phyloP scores from a whole-genome alignment of 1,140 invertebrate species.

The Pararge aegeria region DNA sequence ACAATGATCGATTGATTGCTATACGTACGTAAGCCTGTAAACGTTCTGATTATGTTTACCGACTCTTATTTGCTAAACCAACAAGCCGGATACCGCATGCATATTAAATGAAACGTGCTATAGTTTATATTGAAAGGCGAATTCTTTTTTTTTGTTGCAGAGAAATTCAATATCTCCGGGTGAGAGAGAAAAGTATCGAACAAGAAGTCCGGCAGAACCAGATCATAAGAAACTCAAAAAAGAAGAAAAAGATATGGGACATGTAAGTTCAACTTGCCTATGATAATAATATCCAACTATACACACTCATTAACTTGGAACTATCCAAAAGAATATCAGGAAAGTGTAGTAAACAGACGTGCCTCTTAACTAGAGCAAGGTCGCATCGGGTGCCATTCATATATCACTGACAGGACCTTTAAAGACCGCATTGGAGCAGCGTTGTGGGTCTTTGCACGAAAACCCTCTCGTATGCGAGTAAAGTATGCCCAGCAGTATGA shows the following conservation, averaged over 20 bases:
- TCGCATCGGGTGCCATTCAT: too few relatives aligned
- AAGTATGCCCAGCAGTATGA: too few relatives aligned
- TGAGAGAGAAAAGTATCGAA: conserved; percentile 91
- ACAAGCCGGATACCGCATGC: conserved; percentile 22
- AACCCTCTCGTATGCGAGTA: too few relatives aligned
- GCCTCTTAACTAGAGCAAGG: too few relatives aligned
- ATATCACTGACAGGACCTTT: too few relatives aligned
- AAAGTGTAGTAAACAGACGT: too few relatives aligned
- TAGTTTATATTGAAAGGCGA: conserved; percentile 40
- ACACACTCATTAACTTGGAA: too few relatives aligned
- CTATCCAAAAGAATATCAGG: too few relatives aligned
- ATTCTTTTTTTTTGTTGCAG: conserved; percentile 83
- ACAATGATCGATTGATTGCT: conserved; percentile 77
- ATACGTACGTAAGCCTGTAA: conserved; percentile 66
- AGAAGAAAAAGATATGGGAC: conserved; percentile 89
- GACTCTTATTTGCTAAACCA: conserved; percentile 52
- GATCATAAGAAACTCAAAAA: conserved; percentile 87
- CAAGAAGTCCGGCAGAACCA: conserved; percentile 85
- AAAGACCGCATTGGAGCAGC: too few relatives aligned
- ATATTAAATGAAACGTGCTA: conserved; percentile 20
- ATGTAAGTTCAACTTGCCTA: conserved; percentile 81
- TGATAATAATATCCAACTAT: background rate
- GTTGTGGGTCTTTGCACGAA: too few relatives aligned
- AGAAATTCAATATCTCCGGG: conserved; percentile 93
- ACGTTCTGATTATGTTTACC: conserved; percentile 75